Base-by-base conservation (phyloP, 2,113 vertebrate genomes). In the Natator depressus region DNA sequence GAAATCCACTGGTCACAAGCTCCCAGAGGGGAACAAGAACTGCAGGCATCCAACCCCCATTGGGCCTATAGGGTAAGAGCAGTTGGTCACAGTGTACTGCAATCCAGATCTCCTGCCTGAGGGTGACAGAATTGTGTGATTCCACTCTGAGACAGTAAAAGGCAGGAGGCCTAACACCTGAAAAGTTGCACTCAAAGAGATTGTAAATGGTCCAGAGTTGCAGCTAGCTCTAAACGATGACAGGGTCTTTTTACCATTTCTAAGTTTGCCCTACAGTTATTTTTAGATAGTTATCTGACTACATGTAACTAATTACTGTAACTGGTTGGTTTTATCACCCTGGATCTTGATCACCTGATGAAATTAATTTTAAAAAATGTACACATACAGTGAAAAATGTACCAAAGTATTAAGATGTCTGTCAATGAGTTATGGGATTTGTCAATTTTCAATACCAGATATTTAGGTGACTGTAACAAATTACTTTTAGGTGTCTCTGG, bases 401-500 rank as follows among this genome's bases (percentile, higher is more conserved):
- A 46, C 24, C 88, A 90, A 84, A 91, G 88, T 38, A 91, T 84
- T 54, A 95, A 96, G 78, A 93, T 89, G 91, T 54, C 86, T 84
- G 85, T 80, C 14, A 49, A 13, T 95, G 96, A 94, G 76, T 96
- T 95, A 94, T 90, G 94, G 89, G 59, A 80, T 88, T 89, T 96
- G 79, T 89, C 96, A 92, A 46, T 92, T 96, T 95, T 94, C 94
- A 92, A 4, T 92, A 93, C 79, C 92, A 85, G 93, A 88, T 93
- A 87, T 92, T 95, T 93, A 96, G 93, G 96, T 81, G 91, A 69
- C 95, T 93, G 94, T 94, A 91, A 94, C 95, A 94, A 95, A 93
- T 96, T 95, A 94, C 42, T 94, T 95, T 97, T 96, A 93, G 93
- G 89, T 93, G 89, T 89, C 85, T 84, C 47, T 91, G 93, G 96